Percentiles rank a stretch among this genome's conserved stretches.
Evolutionary conservation across 2,113 vertebrate genomes (phyloP).

Genomic region (Diadophis punctatus): DNA sequence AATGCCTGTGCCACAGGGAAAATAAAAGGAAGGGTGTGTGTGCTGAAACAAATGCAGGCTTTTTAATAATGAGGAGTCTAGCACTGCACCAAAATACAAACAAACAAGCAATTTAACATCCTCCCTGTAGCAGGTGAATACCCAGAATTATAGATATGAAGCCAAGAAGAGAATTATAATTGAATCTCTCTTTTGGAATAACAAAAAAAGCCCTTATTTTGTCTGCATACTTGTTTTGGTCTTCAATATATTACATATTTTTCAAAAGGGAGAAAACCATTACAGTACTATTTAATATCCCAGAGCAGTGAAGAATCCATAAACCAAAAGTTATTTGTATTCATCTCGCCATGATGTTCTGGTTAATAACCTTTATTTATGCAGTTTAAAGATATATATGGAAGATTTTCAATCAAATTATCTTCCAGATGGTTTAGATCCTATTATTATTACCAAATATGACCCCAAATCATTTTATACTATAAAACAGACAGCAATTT

Average conservation of each 20-base stretch:
- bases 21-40: slow-evolving; percentile 23
- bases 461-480: background rate
- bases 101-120: slow-evolving; percentile 4
- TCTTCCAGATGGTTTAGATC: background rate
- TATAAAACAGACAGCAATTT: background rate
- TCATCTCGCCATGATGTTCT: background rate
- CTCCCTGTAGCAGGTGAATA: slow-evolving; percentile 3
- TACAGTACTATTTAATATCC: background rate
- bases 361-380: background rate
- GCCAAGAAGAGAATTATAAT: background rate
- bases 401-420: background rate
- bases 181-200: background rate
- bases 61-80: slow-evolving; percentile 41
- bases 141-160: slow-evolving; percentile 26
- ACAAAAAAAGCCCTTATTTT: background rate
- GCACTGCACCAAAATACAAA: slow-evolving; percentile 47
- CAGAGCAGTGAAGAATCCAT: background rate
- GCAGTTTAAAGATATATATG: background rate
- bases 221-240: background rate
- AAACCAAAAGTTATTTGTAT: background rate
- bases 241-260: background rate
- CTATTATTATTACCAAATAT: background rate
- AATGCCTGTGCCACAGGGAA: slow-evolving; percentile 37
- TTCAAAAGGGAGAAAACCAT: background rate
- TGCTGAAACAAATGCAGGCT: slow-evolving; percentile 5